A percentile compares a stretch with the other conserved stretches of the same genome.
Conservation (phyloP, 92 coral and sea anemone species). For the Zoanthus sansibaricus region DNA sequence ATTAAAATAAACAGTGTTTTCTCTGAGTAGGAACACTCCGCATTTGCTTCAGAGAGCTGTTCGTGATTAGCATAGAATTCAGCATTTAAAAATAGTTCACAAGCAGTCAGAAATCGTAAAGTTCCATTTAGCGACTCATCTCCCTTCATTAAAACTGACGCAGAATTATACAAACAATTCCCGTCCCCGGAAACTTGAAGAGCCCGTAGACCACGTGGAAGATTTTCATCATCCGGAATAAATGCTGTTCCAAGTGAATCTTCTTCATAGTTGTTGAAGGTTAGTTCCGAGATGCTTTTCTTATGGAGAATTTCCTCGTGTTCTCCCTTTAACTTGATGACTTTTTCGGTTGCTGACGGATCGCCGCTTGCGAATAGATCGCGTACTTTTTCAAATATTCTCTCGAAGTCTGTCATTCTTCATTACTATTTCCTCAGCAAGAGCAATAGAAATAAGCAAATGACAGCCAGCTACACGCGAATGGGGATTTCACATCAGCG, state of each 20-base stretch:
- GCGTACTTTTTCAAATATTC: slow-evolving; percentile 24
- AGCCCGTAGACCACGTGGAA: slow-evolving; percentile 34
- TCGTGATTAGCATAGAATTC: slow-evolving; percentile 60
- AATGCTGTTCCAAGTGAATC: slow-evolving; percentile 38
- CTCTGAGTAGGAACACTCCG: slow-evolving; percentile 28
- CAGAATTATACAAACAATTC: slow-evolving; percentile 59
- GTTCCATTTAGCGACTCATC: slow-evolving; percentile 55
- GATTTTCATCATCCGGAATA: slow-evolving; percentile 38
- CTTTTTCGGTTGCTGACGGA: slow-evolving; percentile 44
- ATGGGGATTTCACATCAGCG: slow-evolving; percentile 9
- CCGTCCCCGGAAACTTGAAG: slow-evolving; percentile 8
- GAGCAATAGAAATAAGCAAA: slow-evolving; percentile 1
- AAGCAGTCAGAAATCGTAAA: slow-evolving; percentile 53
- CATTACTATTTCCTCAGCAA: slow-evolving; percentile 5
- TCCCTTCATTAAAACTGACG: slow-evolving; percentile 59
- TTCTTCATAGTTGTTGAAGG: slow-evolving; percentile 7
- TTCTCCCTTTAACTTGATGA: slow-evolving; percentile 32
- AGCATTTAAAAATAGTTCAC: slow-evolving; percentile 59
- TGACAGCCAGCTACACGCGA: slow-evolving; percentile 6
- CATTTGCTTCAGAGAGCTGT: slow-evolving; percentile 32
- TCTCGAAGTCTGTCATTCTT: slow-evolving; percentile 33
- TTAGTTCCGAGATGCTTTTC: slow-evolving; percentile 40
- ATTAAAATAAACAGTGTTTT: slow-evolving; percentile 35
- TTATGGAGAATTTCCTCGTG: slow-evolving; percentile 47
- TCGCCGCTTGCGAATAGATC: slow-evolving; percentile 37